Percentiles rank a stretch among this genome's conserved stretches.
These are phyloP conservation scores for Orius insidiosus DNA, from an alignment of 1,140 invertebrate genomes.

Conservation along the genomic window DNA sequence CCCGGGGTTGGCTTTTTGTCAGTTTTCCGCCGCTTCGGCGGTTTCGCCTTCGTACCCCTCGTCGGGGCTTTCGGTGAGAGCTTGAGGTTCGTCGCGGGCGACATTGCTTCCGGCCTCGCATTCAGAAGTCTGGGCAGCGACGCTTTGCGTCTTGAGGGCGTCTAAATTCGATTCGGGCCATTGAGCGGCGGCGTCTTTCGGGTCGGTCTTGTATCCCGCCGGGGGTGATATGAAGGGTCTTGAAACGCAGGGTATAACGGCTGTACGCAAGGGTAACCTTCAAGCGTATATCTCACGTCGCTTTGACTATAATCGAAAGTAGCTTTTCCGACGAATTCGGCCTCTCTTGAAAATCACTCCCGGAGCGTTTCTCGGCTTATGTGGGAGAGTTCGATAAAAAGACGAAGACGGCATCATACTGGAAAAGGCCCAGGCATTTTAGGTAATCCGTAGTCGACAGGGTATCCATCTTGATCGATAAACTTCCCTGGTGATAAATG, in stretches of 20 bases:
- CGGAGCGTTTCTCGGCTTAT: slow-evolving; percentile 38
- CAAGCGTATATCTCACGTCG: slow-evolving; percentile 55
- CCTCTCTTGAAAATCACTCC: slow-evolving; percentile 44
- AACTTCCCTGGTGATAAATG: slow-evolving; percentile 46
- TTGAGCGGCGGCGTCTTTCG: slow-evolving; percentile 22
- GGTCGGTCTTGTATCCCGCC: slow-evolving; percentile 39
- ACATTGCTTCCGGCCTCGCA: not conserved
- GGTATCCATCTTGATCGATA: slow-evolving; percentile 56
- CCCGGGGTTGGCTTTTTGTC: slow-evolving; percentile 18
- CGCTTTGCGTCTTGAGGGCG: slow-evolving; percentile 16
- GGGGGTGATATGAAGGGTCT: slow-evolving; percentile 45
- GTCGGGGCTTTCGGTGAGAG: slow-evolving; percentile 66
- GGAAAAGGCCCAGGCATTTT: slow-evolving; percentile 31
- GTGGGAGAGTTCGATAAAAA: slow-evolving; percentile 50
- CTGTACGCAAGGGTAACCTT: slow-evolving; percentile 47
- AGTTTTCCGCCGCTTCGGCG: slow-evolving; percentile 30
- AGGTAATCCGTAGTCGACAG: slow-evolving; percentile 59
- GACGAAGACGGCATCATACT: slow-evolving; percentile 26
- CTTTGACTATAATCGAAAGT: slow-evolving; percentile 33
- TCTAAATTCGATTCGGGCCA: slow-evolving; percentile 17
- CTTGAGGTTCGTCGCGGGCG: slow-evolving; percentile 25
- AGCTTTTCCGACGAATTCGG: slow-evolving; percentile 41
- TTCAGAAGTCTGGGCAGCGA: slow-evolving; percentile 20
- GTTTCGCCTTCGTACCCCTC: slow-evolving; percentile 71
- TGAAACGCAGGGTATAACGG: slow-evolving; percentile 23